These are phyloP conservation scores for Steinernema carpocapsae DNA, from an alignment of 2,888 invertebrate genomes.

Conservation along the genomic window DNA sequence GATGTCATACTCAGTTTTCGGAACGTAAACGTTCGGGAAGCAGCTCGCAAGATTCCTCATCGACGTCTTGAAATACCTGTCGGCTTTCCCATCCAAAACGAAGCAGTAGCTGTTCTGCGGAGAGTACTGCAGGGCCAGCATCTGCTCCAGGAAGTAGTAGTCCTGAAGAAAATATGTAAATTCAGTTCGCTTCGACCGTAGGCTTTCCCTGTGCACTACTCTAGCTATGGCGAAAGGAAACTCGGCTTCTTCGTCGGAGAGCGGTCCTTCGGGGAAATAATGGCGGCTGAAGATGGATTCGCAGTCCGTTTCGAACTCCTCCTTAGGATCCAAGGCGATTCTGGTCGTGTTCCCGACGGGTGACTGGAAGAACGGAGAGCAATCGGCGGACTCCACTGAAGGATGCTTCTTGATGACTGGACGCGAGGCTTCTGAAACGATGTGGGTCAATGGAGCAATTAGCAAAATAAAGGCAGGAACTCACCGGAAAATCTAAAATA, in stretches of 20 bases:
- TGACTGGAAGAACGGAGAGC: background rate
- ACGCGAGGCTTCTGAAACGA: too few relatives aligned
- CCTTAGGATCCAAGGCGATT: background rate
- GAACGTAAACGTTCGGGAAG: conserved; percentile 44
- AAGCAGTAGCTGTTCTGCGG: conserved; percentile 44
- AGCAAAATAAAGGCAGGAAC: too few relatives aligned
- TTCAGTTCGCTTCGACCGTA: too few relatives aligned
- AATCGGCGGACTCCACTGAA: background rate
- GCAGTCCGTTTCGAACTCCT: conserved; percentile 36
- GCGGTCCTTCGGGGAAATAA: conserved; percentile 38
- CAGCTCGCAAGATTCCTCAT: conserved; percentile 41
- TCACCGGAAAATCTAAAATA: too few relatives aligned
- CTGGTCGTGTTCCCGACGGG: background rate
- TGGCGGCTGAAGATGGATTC: conserved; percentile 40
- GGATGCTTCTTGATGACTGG: background rate
- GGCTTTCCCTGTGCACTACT: conserved; percentile 46
- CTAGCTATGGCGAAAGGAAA: conserved; percentile 47
- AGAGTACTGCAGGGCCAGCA: conserved; percentile 38
- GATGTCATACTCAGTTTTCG: conserved; percentile 39
- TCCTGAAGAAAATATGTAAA: conserved; percentile 38
- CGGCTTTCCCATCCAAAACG: conserved; percentile 38
- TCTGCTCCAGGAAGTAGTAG: conserved; percentile 42
- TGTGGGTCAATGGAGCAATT: too few relatives aligned
- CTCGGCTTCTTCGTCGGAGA: conserved; percentile 39
- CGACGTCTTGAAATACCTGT: conserved; percentile 35